Evolutionary conservation across 2,797 vertebrate genomes (phyloP).

Genomic region (Sorex maritimensis): DNA sequence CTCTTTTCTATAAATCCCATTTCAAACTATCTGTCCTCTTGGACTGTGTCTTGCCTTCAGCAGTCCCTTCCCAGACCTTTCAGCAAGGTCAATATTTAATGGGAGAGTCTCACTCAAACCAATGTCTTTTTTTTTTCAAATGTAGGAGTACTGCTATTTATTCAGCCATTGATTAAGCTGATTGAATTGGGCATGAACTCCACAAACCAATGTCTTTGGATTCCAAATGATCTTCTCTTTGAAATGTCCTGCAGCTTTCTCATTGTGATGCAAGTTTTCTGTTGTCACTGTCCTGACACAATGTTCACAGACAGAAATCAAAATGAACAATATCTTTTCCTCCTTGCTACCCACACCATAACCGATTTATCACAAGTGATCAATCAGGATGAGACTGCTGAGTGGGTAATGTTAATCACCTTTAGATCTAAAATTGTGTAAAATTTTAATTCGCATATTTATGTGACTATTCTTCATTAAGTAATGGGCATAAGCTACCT

Average conservation of each 20-base stretch:
- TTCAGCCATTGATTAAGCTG: no score
- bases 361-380: neutral
- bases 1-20: no score
- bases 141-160: no score
- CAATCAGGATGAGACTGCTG: neutral
- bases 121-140: neutral
- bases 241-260: neutral
- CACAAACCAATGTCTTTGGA: neutral
- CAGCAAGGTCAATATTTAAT: neutral
- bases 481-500: conserved; percentile 8
- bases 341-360: neutral
- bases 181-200: no score
- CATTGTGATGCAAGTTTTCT: neutral
- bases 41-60: no score
- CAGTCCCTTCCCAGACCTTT: neutral
- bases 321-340: neutral
- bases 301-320: neutral
- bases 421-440: conserved; percentile 26
- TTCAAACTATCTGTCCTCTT: no score
- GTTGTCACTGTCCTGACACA: neutral
- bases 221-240: conserved; percentile 9
- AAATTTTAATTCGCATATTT: conserved; percentile 58
- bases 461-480: conserved; percentile 59
- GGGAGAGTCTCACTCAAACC: conserved; percentile 11
- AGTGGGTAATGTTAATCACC: conserved; percentile 19